Conservation (phyloP, 2,113 vertebrate species). For the Taurulus bubalis region DNA sequence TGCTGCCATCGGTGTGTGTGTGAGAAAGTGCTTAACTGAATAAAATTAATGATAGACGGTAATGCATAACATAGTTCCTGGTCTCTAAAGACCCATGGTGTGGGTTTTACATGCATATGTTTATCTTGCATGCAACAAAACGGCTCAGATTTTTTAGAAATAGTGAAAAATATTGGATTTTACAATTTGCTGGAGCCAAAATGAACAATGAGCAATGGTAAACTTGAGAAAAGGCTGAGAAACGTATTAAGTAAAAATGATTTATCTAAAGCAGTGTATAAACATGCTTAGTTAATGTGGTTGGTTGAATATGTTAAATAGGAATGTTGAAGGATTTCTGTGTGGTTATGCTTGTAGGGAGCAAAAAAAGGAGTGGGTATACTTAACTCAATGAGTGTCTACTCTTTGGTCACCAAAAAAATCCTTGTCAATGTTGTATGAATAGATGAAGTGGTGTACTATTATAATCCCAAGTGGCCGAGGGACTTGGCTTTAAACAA, state of each 20-base stretch:
- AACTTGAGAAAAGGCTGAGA: neutral
- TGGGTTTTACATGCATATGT: neutral
- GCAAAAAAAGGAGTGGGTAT: neutral
- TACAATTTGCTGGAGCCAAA: neutral
- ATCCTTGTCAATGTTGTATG: constrained; percentile 1
- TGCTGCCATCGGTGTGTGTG: neutral
- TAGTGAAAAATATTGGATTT: neutral
- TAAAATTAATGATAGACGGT: neutral
- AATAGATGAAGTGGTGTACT: constrained; percentile 14
- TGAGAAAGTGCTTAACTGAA: neutral
- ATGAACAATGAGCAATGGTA: neutral
- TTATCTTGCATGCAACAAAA: neutral
- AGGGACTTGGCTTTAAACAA: constrained; percentile 20
- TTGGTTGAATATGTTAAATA: too few relatives aligned
- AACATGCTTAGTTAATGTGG: neutral
- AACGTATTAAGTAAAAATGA: neutral
- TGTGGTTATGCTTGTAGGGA: too few relatives aligned
- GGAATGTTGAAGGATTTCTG: too few relatives aligned
- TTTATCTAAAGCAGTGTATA: neutral
- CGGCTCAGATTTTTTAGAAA: neutral
- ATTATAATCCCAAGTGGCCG: constrained; percentile 27
- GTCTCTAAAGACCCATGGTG: too few relatives aligned
- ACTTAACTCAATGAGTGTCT: neutral
- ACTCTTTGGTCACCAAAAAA: constrained; percentile 3
- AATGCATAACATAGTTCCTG: neutral